These are phyloP conservation scores for Caracal caracal DNA, from an alignment of 2,113 vertebrate genomes.

Conservation along the genomic window DNA sequence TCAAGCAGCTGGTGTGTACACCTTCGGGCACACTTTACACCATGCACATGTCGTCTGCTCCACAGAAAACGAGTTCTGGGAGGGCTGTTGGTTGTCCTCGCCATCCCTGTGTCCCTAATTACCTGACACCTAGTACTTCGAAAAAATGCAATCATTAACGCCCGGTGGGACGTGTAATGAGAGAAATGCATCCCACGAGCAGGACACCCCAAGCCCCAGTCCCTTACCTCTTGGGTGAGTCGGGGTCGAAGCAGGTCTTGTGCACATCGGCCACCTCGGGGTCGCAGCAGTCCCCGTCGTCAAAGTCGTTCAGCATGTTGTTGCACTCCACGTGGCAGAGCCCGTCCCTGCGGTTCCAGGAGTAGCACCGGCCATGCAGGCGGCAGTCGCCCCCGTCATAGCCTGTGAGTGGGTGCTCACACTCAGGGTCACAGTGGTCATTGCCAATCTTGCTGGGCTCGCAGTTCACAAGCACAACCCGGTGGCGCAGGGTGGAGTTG, in stretches of 20 bases:
- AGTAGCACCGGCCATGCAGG: conserved; percentile 90
- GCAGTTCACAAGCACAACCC: conserved; percentile 93
- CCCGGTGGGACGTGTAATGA: not conserved
- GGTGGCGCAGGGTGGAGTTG: conserved; percentile 92
- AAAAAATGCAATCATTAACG: not conserved
- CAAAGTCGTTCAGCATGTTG: conserved; percentile 95
- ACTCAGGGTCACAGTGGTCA: conserved; percentile 94
- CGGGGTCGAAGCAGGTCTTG: conserved; percentile 97
- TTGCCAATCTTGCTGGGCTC: conserved; percentile 96
- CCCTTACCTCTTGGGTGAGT: conserved; percentile 93
- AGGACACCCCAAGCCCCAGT: not conserved
- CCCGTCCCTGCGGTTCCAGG: conserved; percentile 94
- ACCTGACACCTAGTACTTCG: not conserved
- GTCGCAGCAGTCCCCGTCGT: conserved; percentile 97
- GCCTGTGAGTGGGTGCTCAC: conserved; percentile 94
- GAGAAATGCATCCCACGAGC: not conserved
- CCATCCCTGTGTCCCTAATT: not conserved
- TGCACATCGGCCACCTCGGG: conserved; percentile 87
- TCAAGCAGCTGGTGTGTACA: rapidly evolving
- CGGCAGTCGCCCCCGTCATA: conserved; percentile 95
- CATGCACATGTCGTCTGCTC: not conserved
- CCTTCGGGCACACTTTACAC: not conserved
- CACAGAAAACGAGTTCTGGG: not conserved
- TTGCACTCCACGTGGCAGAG: conserved; percentile 95
- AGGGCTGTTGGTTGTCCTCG: not conserved